Conservation (phyloP, 2,797 vertebrate species). For the Heteromormyrus szaboi region DNA sequence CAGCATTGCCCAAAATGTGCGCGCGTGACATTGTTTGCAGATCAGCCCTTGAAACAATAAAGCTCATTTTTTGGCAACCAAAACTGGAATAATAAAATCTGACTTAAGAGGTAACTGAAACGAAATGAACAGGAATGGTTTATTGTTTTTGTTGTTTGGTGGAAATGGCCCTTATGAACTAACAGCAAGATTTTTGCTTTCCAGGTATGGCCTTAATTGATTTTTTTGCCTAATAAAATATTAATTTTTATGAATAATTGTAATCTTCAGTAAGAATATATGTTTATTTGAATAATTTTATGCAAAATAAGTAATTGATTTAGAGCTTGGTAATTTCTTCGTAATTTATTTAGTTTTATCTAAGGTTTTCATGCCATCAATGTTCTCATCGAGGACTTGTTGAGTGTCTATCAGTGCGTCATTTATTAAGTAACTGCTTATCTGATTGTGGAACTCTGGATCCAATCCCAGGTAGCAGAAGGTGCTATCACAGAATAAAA, state of each 20-base stretch:
- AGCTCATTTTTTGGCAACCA: background rate
- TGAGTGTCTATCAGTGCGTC: background rate
- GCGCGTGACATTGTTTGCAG: background rate
- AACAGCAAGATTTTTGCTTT: background rate
- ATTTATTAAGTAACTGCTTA: background rate
- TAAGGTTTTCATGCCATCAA: background rate
- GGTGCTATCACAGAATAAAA: background rate
- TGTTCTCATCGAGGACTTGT: background rate
- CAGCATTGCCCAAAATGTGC: background rate
- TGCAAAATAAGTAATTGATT: background rate
- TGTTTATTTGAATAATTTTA: background rate
- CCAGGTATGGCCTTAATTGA: background rate
- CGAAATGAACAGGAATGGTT: background rate
- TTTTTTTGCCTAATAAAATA: background rate
- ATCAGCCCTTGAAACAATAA: conserved; percentile 9
- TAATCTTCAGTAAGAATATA: background rate
- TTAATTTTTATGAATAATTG: background rate
- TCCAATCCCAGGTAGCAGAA: background rate
- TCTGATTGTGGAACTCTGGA: background rate
- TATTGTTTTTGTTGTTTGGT: background rate
- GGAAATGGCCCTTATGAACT: background rate
- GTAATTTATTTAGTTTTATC: background rate
- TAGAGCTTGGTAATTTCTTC: background rate
- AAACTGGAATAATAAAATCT: background rate
- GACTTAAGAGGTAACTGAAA: background rate